Base-by-base conservation (phyloP, 2,113 vertebrate genomes). In the Lepisosteus osseus region DNA sequence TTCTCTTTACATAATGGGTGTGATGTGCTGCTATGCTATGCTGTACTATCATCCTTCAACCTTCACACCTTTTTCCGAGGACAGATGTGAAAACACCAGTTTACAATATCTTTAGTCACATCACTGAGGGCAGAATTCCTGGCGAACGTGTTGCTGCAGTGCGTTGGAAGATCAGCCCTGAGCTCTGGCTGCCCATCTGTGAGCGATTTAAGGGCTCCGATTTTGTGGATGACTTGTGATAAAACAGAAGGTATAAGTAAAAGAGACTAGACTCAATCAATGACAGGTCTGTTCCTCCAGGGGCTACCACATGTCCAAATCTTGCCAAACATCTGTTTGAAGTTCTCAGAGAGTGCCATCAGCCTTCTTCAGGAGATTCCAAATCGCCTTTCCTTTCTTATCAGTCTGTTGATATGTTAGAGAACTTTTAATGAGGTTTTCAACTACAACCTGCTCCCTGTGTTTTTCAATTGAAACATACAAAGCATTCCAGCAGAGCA, bases 261-360 rank as follows among this genome's bases (percentile, higher is more conserved):
- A 88, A 88, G 85, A 87, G 83, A 87, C 86, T 79, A 67, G 78
- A 80, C 79, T 88, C 80, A 78, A 78, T 86, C 74, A 86, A 84
- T 82, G 85, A 88, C 88, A 85, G 82, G 81, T 71, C 77, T 77
- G 78, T 79, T 79, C 75, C 81, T 84, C 79, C 79, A 78, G 76
- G 83, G 76, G 83, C 72, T 67, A 6, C 78, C 88, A 90, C 84
- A 88, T 87, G 86, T 85, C 87, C 83, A 86, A 85, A 91, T 89
- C 88, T 87, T 78, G 69, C 78, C 79, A 84, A 80, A 85, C 79
- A 87, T 90, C 83, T 86, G 88, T 89, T 91, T 91, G 86, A 91
- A 90, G 89, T 89, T 86, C 76, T 72, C 84, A 85, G 85, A 86
- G 83, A 87, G 90, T 84, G 85, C 86, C 86, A 83, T 80, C 80